A percentile compares a stretch with the other conserved stretches of the same genome.
Conservation (phyloP, 2,888 invertebrate genomes). For the Agonopterix subpropinquella region DNA sequence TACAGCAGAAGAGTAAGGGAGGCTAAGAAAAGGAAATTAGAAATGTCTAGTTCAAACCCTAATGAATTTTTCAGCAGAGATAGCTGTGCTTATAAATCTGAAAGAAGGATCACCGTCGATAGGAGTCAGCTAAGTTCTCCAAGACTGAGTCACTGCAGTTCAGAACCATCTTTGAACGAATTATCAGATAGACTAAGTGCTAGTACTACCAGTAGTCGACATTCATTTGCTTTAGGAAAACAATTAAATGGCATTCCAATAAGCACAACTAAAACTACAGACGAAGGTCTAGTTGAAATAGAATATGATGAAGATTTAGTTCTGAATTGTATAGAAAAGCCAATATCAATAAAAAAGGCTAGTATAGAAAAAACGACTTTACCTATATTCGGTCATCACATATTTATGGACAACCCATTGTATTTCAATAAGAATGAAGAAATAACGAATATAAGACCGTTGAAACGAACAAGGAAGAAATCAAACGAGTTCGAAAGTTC, state of each 20-base stretch:
- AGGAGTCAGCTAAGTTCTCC: constrained; percentile 34
- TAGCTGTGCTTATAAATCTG: constrained; percentile 55
- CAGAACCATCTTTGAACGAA: constrained; percentile 59
- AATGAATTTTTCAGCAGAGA: constrained; percentile 52
- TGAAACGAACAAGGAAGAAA: constrained; percentile 65
- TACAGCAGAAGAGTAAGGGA: constrained; percentile 66
- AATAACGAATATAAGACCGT: constrained; percentile 47
- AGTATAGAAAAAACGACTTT: constrained; percentile 56
- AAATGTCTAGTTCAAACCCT: constrained; percentile 44
- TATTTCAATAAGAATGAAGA: constrained; percentile 64
- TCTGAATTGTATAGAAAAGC: constrained; percentile 59
- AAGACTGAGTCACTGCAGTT: constrained; percentile 53
- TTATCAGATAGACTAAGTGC: constrained; percentile 53
- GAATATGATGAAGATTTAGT: constrained; percentile 71
- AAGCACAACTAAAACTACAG: constrained; percentile 60
- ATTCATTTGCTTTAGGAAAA: constrained; percentile 38
- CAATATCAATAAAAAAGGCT: constrained; percentile 30
- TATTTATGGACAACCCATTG: constrained; percentile 66
- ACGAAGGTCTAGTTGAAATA: constrained; percentile 72
- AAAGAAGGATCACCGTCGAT: constrained; percentile 51
- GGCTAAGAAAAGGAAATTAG: constrained; percentile 66
- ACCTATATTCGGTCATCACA: constrained; percentile 66
- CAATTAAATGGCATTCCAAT: constrained; percentile 29
- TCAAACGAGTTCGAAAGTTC: constrained; percentile 65
- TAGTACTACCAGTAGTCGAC: constrained; percentile 38